Evolutionary conservation across 2,888 invertebrate species (phyloP).

Genomic region (Drosophila helvetica): DNA sequence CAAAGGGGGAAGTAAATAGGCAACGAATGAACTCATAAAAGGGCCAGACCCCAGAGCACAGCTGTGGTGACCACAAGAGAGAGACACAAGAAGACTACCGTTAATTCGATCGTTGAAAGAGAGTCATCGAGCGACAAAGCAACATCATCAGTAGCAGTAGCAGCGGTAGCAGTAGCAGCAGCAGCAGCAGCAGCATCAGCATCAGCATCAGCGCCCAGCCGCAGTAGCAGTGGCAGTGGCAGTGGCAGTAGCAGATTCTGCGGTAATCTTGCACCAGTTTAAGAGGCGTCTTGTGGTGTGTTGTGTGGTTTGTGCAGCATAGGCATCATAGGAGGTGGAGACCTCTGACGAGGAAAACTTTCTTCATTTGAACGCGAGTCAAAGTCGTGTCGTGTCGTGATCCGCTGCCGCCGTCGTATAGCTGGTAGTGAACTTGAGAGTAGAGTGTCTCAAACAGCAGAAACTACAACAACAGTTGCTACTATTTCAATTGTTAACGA

Average conservation of each 20-base stretch:
- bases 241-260: constrained; percentile 32
- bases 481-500: constrained; percentile 81
- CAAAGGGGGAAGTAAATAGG: constrained; percentile 48
- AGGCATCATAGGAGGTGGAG: constrained; percentile 12
- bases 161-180: constrained; percentile 23
- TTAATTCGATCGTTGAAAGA: constrained; percentile 59
- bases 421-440: constrained; percentile 54
- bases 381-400: constrained; percentile 63
- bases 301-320: constrained; percentile 2
- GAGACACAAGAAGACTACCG: constrained; percentile 50
- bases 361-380: constrained; percentile 60
- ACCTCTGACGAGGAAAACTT: constrained; percentile 54
- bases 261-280: constrained; percentile 49
- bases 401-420: constrained; percentile 60
- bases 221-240: constrained; percentile 18
- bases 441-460: constrained; percentile 18
- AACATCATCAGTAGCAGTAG: neutral
- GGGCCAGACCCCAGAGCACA: constrained; percentile 42
- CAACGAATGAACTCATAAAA: constrained; percentile 72
- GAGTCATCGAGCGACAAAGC: neutral
- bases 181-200: constrained; percentile 7
- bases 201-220: constrained; percentile 12
- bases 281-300: constrained; percentile 25
- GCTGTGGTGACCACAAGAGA: constrained; percentile 13
- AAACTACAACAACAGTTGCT: constrained; percentile 52